These are phyloP conservation scores for Pterocles gutturalis DNA, from an alignment of 2,113 vertebrate genomes.

Conservation along the genomic window DNA sequence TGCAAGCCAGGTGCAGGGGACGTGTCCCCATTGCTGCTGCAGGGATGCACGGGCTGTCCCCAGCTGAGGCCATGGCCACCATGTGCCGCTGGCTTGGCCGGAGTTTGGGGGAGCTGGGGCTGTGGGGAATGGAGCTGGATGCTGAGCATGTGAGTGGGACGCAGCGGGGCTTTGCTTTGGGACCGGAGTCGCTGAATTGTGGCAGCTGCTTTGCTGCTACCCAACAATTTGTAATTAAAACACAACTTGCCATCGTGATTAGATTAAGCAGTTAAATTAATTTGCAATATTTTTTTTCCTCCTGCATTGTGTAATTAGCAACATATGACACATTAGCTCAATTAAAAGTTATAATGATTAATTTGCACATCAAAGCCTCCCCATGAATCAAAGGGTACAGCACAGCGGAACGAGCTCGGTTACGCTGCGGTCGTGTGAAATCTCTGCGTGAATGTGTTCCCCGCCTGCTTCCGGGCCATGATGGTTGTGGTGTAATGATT, in stretches of 20 bases:
- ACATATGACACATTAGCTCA: constrained; percentile 54
- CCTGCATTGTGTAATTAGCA: constrained; percentile 60
- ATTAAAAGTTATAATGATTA: constrained; percentile 70
- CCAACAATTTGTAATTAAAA: constrained; percentile 63
- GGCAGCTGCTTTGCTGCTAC: constrained; percentile 20
- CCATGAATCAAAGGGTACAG: constrained; percentile 1
- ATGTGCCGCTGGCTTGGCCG: fast-evolving
- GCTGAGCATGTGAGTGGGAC: fast-evolving
- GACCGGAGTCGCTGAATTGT: not conserved
- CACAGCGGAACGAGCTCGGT: not conserved
- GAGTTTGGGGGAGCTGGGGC: not conserved
- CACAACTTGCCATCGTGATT: constrained; percentile 49
- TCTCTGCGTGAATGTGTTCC: fast-evolving
- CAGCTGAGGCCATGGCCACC: not conserved
- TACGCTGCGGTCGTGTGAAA: not conserved
- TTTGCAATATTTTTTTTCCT: constrained; percentile 22
- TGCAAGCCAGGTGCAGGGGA: not conserved
- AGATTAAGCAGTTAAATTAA: constrained; percentile 52
- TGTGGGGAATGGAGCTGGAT: not conserved
- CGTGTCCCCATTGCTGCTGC: fast-evolving
- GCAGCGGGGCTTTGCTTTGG: not conserved
- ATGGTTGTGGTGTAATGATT: fast-evolving
- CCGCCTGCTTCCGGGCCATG: fast-evolving
- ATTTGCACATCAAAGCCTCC: constrained; percentile 44
- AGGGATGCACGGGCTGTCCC: not conserved